Base-by-base conservation (phyloP, 2,113 vertebrate species). In the Syngnathus floridae region DNA sequence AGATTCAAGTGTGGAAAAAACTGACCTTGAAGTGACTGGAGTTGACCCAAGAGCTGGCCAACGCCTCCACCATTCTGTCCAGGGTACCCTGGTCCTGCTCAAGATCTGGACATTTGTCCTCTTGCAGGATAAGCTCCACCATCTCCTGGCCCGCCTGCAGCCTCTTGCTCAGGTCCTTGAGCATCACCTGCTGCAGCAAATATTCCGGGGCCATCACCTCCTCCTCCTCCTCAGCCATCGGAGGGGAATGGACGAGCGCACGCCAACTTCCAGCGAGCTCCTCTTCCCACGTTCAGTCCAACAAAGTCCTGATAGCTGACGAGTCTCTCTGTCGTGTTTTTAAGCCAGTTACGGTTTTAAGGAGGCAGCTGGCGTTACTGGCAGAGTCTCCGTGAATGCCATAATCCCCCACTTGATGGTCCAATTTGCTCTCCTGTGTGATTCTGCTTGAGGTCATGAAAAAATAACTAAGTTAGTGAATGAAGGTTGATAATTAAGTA, bases 1-100 rank as follows among this genome's bases (percentile, higher is more conserved):
- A 38, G 16, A 35, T 19, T 59, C 14, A 38, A 36, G n/a, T 59
- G 10, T 45, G 37, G 7, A n/a, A 31, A 64, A 64, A 51, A 64
- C 48, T 49, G 19, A 64, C 63, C 95, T 99, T 99, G 41, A 93
- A 99, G 90, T 98, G 95, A 88, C 93, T 98, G 72, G 95, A 93
- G 88, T 98, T 98, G 68, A 99, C 95, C 96, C 96, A 98, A 72
- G 93, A 94, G 70, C 93, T 92, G 75, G 95, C 94, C 66, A 98
- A 87, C 13, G 90, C 90, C 62, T 98, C 96, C 85, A 97, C 94
- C 88, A 95, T 93, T 80, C 93, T 90, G 90, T 99, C 96, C 86
- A 98, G 88, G 89, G 91, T 79, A 56, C 87, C 91, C 90, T 95
- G 95, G 89, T 99, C 96, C 14, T 95, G 92, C 65, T 99, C 95